Conservation (phyloP, 1,140 invertebrate species). For the Metaphire vulgaris region DNA sequence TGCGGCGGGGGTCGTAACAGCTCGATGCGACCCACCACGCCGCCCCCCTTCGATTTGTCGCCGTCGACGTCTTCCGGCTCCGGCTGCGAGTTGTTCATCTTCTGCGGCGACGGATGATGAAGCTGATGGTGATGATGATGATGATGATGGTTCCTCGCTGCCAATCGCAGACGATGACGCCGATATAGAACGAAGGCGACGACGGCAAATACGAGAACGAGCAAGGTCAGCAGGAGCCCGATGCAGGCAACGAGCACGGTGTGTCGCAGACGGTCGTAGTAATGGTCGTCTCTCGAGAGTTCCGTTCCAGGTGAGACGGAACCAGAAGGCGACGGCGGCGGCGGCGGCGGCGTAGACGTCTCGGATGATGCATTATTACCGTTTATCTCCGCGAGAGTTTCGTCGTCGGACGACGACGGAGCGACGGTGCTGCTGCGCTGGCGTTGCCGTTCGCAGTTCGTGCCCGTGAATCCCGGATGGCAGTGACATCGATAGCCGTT, state of each 20-base stretch:
- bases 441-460: constrained; percentile 81
- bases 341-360: no score
- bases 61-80: no score
- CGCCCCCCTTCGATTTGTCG: no score
- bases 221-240: background rate
- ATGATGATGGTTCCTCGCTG: no score
- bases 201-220: background rate
- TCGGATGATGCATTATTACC: no score
- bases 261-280: background rate
- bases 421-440: constrained; percentile 72
- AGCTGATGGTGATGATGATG: no score
- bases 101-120: background rate
- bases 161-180: background rate
- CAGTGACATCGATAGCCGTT: constrained; percentile 89
- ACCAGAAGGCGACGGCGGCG: background rate
- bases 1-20: no score
- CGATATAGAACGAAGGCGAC: background rate
- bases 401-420: background rate
- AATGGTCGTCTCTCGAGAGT: background rate
- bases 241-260: background rate
- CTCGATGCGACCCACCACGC: no score
- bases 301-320: background rate
- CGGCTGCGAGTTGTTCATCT: background rate
- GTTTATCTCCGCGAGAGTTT: background rate
- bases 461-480: constrained; percentile 77